A percentile compares a stretch with the other conserved stretches of the same genome.
These are phyloP conservation scores for Tachystola acroxantha DNA, from an alignment of 2,888 invertebrate genomes.

Conservation along the genomic window DNA sequence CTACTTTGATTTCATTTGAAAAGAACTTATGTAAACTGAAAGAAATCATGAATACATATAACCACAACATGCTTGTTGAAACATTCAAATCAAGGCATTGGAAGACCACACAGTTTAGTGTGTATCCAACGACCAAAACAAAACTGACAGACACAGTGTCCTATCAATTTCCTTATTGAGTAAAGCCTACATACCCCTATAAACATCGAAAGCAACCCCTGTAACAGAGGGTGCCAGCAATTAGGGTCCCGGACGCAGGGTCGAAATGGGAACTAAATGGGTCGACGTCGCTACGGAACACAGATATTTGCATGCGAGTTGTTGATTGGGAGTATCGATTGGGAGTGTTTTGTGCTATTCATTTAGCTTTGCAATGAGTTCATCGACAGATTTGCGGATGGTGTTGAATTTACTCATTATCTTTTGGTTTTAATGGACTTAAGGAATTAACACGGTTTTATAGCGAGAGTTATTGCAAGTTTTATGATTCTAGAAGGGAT, in stretches of 20 bases:
- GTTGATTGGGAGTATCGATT: constrained; percentile 16
- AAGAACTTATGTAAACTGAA: too few relatives aligned
- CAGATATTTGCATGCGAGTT: constrained; percentile 12
- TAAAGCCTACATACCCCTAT: not conserved
- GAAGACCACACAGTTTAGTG: too few relatives aligned
- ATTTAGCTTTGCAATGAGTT: constrained; percentile 3
- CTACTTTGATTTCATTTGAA: too few relatives aligned
- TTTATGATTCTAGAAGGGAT: too few relatives aligned
- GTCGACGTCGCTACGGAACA: constrained; percentile 2
- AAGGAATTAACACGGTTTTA: too few relatives aligned
- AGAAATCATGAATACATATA: too few relatives aligned
- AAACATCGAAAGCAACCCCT: constrained; percentile 3
- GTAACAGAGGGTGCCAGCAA: constrained; percentile 10
- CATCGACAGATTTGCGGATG: not conserved
- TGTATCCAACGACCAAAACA: too few relatives aligned
- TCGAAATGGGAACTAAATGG: constrained; percentile 12
- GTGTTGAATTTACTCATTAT: too few relatives aligned
- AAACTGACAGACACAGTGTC: not conserved
- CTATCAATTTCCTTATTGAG: constrained; percentile 13
- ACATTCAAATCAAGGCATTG: too few relatives aligned
- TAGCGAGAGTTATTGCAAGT: too few relatives aligned
- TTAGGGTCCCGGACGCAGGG: constrained; percentile 9
- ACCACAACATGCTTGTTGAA: too few relatives aligned
- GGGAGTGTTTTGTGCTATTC: constrained; percentile 8
- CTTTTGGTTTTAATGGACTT: too few relatives aligned